Percentiles rank a stretch among this genome's conserved stretches.
phyloP scores from a whole-genome alignment of 2,113 vertebrate genomes.

The Plestiodon gilberti region DNA sequence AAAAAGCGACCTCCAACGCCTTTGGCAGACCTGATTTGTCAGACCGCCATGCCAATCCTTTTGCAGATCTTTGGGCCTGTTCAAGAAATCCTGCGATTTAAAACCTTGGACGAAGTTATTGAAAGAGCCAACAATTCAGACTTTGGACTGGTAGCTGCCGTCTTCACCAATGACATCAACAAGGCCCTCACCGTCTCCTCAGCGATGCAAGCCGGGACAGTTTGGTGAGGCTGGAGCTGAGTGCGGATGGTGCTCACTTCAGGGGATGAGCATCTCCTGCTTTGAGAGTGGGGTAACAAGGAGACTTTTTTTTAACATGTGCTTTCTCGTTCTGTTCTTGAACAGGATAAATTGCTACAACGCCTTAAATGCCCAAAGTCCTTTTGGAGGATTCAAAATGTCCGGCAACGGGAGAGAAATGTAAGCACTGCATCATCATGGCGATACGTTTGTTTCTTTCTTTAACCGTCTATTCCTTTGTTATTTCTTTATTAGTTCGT shows the following conservation, averaged over 20 bases:
- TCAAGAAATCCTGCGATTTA: constrained; percentile 97
- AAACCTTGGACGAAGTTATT: constrained; percentile 96
- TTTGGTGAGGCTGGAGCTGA: constrained; percentile 84
- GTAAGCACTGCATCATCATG: constrained; percentile 81
- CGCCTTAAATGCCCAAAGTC: constrained; percentile 96
- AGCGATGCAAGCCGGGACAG: constrained; percentile 96
- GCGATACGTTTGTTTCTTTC: neutral
- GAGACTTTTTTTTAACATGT: too few species aligned
- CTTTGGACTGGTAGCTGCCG: constrained; percentile 92
- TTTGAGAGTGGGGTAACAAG: too few species aligned
- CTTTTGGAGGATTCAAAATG: constrained; percentile 99
- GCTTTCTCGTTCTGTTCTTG: constrained; percentile 38
- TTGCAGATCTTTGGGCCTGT: constrained; percentile 97
- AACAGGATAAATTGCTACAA: constrained; percentile 99
- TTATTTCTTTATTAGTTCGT: too few species aligned
- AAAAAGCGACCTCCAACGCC: constrained; percentile 7
- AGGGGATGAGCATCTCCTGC: neutral
- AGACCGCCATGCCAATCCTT: constrained; percentile 25
- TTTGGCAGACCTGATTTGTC: neutral
- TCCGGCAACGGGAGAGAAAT: constrained; percentile 99
- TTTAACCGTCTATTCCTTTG: neutral
- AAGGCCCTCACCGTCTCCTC: constrained; percentile 94
- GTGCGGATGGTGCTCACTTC: neutral
- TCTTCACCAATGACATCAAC: constrained; percentile 96
- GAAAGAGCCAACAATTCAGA: constrained; percentile 96